phyloP scores from a whole-genome alignment of 2,113 vertebrate species.

The Promerops cafer region DNA sequence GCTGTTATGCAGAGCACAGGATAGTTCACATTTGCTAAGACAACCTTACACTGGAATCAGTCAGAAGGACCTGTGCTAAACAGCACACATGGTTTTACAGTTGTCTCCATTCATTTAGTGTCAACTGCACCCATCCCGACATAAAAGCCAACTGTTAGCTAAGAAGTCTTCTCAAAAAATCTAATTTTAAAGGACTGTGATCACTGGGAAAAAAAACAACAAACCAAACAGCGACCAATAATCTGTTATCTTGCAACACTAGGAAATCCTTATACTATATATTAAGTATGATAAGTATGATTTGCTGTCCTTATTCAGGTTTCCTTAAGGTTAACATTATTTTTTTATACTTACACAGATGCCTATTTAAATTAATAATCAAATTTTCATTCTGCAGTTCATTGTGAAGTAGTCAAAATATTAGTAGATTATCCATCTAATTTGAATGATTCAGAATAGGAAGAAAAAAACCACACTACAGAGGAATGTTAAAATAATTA shows the following conservation, averaged over 20 bases:
- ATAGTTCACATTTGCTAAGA: not conserved
- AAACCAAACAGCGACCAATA: not conserved
- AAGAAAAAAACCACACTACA: not conserved
- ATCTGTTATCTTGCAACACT: not conserved
- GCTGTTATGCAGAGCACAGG: not conserved
- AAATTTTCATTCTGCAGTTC: not conserved
- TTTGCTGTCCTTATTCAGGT: not conserved
- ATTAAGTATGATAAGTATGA: not conserved
- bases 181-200: not conserved
- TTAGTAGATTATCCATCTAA: not conserved
- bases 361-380: slow-evolving; percentile 28
- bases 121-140: not conserved
- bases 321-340: not conserved
- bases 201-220: not conserved
- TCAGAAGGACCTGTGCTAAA: not conserved
- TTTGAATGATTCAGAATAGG: not conserved
- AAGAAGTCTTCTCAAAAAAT: not conserved
- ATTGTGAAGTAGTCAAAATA: slow-evolving; percentile 13
- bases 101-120: not conserved
- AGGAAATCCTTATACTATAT: not conserved
- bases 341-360: not conserved
- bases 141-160: not conserved
- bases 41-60: not conserved
- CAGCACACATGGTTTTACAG: not conserved
- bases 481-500: not conserved